Conservation (phyloP, 1,140 invertebrate species). For the Caerostris darwini region DNA sequence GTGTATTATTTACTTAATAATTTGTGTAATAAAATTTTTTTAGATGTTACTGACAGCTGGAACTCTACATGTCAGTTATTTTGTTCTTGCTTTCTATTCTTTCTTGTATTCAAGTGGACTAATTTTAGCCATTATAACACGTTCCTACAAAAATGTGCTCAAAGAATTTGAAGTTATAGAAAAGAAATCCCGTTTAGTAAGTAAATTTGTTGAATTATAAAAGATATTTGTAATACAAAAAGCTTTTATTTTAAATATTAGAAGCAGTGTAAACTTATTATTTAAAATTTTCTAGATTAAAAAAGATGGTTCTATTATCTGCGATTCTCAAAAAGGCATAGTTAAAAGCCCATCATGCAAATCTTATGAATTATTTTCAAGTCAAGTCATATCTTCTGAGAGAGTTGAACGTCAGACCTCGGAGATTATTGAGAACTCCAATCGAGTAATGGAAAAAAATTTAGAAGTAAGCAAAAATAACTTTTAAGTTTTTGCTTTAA, state of each 20-base stretch:
- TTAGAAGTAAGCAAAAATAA: constrained; percentile 46
- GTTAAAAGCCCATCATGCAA: constrained; percentile 76
- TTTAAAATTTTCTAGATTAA: constrained; percentile 42
- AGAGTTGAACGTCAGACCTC: constrained; percentile 64
- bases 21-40: background rate
- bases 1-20: too few relatives aligned
- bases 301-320: constrained; percentile 16
- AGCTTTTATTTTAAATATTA: background rate
- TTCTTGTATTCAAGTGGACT: constrained; percentile 74
- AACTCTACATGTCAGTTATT: constrained; percentile 73
- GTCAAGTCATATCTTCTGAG: constrained; percentile 69
- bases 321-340: constrained; percentile 66
- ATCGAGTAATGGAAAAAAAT: constrained; percentile 53
- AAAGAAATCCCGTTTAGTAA: constrained; percentile 60
- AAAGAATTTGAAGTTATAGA: constrained; percentile 70
- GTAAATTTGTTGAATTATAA: background rate
- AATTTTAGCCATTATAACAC: constrained; percentile 74
- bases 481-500: background rate
- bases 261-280: background rate
- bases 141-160: constrained; percentile 75
- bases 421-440: constrained; percentile 57
- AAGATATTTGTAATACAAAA: background rate
- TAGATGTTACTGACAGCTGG: constrained; percentile 75
- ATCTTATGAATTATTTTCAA: constrained; percentile 73
- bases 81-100: constrained; percentile 72